Conservation (phyloP, 2,888 invertebrate genomes). For the Teinopalpus imperialis region DNA sequence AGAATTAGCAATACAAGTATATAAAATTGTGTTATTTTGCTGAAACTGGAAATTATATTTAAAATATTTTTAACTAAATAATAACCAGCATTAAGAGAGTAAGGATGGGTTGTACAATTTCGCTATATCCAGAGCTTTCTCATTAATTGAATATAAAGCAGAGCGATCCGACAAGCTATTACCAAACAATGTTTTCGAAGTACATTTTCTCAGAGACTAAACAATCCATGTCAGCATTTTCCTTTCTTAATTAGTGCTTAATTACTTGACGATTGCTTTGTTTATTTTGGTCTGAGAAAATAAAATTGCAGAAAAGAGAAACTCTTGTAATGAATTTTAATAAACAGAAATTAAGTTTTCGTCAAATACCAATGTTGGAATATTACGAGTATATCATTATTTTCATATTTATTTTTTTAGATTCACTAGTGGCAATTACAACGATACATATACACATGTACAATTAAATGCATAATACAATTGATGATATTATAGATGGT, state of each 20-base stretch:
- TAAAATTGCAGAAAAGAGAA: slow-evolving; percentile 24
- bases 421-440: no score
- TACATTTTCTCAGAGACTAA: slow-evolving; percentile 72
- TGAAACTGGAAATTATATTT: no score
- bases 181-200: slow-evolving; percentile 66
- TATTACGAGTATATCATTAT: no score
- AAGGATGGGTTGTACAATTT: slow-evolving; percentile 7
- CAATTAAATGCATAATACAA: no score
- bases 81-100: not conserved
- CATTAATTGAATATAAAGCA: slow-evolving; percentile 78
- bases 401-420: no score
- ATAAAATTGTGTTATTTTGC: no score
- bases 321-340: not conserved
- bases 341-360: not conserved
- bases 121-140: slow-evolving; percentile 59
- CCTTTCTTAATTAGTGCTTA: slow-evolving; percentile 78
- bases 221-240: slow-evolving; percentile 69
- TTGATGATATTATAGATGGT: no score
- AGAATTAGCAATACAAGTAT: no score
- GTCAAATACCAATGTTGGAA: no score
- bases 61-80: no score
- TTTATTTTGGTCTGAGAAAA: slow-evolving; percentile 60
- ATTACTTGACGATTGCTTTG: slow-evolving; percentile 73
- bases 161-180: slow-evolving; percentile 63
- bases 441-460: no score